Conservation (phyloP, 2,888 invertebrate species). For the Andrena haemorrhoa region DNA sequence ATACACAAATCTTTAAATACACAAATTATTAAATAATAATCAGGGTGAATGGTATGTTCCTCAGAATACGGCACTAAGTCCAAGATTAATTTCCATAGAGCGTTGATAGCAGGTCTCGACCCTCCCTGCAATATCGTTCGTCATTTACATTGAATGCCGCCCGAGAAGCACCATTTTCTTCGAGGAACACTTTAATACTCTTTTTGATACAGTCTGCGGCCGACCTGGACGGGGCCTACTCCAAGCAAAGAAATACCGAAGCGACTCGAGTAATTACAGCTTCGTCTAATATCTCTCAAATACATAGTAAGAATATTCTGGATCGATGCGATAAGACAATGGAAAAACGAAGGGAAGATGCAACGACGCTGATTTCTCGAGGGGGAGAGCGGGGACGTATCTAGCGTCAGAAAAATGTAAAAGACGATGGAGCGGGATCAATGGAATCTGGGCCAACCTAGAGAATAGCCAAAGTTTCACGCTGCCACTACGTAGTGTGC, state of each 20-base stretch:
- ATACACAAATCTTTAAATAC: too few species aligned
- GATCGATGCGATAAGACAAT: slow-evolving; percentile 28
- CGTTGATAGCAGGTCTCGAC: background rate
- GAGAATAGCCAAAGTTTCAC: slow-evolving; percentile 56
- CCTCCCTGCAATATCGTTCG: background rate
- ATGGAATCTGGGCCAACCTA: slow-evolving; percentile 50
- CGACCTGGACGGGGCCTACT: background rate
- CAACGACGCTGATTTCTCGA: slow-evolving; percentile 6
- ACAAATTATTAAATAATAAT: too few species aligned
- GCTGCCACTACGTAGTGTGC: slow-evolving; percentile 50
- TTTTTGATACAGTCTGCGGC: slow-evolving; percentile 2
- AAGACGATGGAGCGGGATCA: slow-evolving; percentile 28
- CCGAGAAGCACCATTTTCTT: background rate
- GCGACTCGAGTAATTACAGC: slow-evolving; percentile 28
- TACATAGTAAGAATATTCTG: slow-evolving; percentile 1
- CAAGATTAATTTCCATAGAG: too few species aligned
- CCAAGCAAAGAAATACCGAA: slow-evolving; percentile 11
- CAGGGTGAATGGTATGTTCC: too few species aligned
- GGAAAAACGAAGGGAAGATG: slow-evolving; percentile 36
- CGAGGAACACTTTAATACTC: background rate
- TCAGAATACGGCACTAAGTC: too few species aligned
- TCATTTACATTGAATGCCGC: background rate
- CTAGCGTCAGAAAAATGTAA: slow-evolving; percentile 32
- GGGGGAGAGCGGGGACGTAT: slow-evolving; percentile 4
- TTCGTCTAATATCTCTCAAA: slow-evolving; percentile 23